A percentile compares a stretch with the other conserved stretches of the same genome.
phyloP scores from a whole-genome alignment of 2,113 vertebrate genomes.

The Vanacampus margaritifer region DNA sequence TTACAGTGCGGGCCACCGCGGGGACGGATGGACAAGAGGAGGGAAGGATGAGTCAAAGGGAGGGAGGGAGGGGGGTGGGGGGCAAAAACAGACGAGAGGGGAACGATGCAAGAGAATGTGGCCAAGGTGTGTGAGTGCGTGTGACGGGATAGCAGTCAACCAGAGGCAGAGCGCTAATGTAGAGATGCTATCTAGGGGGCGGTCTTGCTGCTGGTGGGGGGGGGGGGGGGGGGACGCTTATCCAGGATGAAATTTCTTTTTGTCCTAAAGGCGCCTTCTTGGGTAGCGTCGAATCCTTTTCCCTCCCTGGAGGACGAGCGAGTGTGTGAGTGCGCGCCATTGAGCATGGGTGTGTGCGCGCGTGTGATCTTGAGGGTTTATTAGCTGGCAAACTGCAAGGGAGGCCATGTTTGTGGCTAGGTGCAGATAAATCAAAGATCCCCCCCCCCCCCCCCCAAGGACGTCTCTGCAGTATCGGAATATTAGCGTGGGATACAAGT shows the following conservation, averaged over 20 bases:
- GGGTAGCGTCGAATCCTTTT: slow-evolving; percentile 67
- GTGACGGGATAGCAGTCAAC: slow-evolving; percentile 62
- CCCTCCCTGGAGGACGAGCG: slow-evolving; percentile 49
- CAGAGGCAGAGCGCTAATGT: slow-evolving; percentile 62
- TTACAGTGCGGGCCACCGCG: slow-evolving; percentile 38
- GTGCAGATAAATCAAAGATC: slow-evolving; percentile 54
- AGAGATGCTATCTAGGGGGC: slow-evolving; percentile 55
- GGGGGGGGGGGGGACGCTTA: slow-evolving; percentile 46
- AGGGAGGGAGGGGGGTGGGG: no score
- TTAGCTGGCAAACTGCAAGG: slow-evolving; percentile 44
- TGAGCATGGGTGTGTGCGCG: slow-evolving; percentile 16
- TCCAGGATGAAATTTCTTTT: slow-evolving; percentile 73
- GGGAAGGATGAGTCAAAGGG: neutral
- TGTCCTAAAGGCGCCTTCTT: slow-evolving; percentile 67
- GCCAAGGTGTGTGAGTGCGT: slow-evolving; percentile 50
- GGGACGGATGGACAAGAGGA: slow-evolving; percentile 25
- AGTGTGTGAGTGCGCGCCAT: slow-evolving; percentile 2
- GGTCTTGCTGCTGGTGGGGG: slow-evolving; percentile 20
- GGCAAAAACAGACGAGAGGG: neutral
- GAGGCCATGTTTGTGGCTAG: slow-evolving; percentile 43
- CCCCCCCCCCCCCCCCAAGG: slow-evolving; percentile 10
- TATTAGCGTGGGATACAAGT: slow-evolving; percentile 20
- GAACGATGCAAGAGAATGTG: slow-evolving; percentile 39
- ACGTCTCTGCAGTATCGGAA: slow-evolving; percentile 19
- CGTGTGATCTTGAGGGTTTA: slow-evolving; percentile 44